Evolutionary conservation across 1,140 invertebrate species (phyloP), one percentile per base, ranked within the genome.

Genomic region (Drosophila aff.): DNA sequence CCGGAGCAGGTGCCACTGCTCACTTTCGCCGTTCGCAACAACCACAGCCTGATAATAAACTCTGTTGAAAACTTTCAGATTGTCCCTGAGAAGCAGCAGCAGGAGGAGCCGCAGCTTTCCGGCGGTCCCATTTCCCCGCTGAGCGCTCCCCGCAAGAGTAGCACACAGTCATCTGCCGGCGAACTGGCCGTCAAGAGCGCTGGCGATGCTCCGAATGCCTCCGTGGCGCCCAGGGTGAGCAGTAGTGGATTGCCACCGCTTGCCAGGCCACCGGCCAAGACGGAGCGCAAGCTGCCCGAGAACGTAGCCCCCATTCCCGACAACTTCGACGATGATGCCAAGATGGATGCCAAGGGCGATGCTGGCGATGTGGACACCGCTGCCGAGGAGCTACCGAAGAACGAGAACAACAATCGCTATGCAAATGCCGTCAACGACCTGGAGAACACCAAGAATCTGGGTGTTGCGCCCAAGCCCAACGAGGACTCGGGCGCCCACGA

Each of bases 61-160:
- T 93, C 92, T 79, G 92, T 93, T 89, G 92, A 93, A 93, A 93
- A 93, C 84, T 93, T 93, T 93, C 92, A 93, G 92, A 93, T 93
- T 61, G 79, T 82, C n/a, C 91, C 82, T 40, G 76, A 79, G 53
- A 78, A 77, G 46, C 53, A 69, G 33, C 69, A 84, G 47, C 83
- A 66, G 58, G 82, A 87, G 21, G 75, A 79, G 53, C 83, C 82
- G 8, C 62, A 76, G n/a, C 23, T 84, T 6, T 77, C 79, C 13
- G 71, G 38, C 11, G 76, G 71, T 10, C 36, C 69, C 23, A 71
- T 87, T 41, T 85, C 86, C 2, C 92, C 91, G 9, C 58, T 92
- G 13, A 83, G 79, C 47, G 72, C 83, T 18, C 86, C 92, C 10
- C 80, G 77, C 18, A 90, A 91, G 40, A 73, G 73, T 16, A 81